Base-by-base conservation (phyloP, 2,888 invertebrate species). In the Rhogogaster chlorosoma region DNA sequence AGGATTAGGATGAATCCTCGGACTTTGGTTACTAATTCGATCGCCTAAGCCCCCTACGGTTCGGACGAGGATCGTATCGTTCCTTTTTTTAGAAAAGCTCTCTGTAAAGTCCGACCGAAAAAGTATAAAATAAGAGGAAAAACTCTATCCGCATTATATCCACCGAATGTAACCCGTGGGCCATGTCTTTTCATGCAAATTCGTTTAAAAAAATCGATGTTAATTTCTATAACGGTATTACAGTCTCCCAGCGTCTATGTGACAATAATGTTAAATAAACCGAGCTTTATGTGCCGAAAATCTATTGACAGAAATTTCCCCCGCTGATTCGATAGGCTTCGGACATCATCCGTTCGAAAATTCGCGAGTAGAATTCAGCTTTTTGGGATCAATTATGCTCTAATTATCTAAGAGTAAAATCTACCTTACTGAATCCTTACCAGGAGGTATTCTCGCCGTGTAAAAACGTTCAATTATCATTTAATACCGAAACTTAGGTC, bases 181-280 rank as follows among this genome's bases (percentile, higher is more conserved):
- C 12, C 53, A 57, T 61, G 38, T 84, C 87, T 88, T 89, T 86
- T 87, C 85, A 90, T 90, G 88, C 88, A 89, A 90, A 90, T 90
- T 88, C 88, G 86, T 85, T 87, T 88, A 88, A 88, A 73, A 32
- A 90, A 90, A 90, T 91, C 88, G 89, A 89, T 88, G 89, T 88
- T 90, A 89, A 91, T 92, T 89, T 89, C 89, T 90, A 86, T 89
- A 89, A 90, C 89, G 87, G 87, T 87, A 90, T 91, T 89, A 90
- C 87, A 85, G 86, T 73, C 84, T 67, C 86, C 36, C 12, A 12
- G 22, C 87, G 86, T 88, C 86, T 86, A 87, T 89, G 87, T 85
- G 89, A 89, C 88, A 88, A 87, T 89, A 88, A 88, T 87, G 87
- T 88, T 88, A 89, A 89, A 88, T 86, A 88, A 87, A 88, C 87